phyloP scores from a whole-genome alignment of 2,888 invertebrate species.

The Andrena trimmerana region DNA sequence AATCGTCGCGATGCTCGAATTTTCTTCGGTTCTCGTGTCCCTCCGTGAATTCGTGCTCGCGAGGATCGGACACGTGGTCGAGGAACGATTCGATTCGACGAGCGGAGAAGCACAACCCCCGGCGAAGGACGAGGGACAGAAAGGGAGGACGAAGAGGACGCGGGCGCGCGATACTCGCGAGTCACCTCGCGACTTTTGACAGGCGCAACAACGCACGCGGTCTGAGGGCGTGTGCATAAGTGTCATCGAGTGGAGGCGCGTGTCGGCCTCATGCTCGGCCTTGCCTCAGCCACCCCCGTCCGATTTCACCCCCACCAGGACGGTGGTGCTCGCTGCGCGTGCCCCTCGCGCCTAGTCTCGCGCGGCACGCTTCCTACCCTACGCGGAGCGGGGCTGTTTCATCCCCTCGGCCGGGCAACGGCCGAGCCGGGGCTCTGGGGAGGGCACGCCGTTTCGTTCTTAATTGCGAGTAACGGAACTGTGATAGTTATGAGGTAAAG shows the following conservation, averaged over 20 bases:
- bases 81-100: neutral
- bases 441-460: neutral
- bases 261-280: constrained; percentile 79
- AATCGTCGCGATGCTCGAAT: neutral
- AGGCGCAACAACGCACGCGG: constrained; percentile 65
- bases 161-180: constrained; percentile 22
- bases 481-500: neutral
- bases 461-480: constrained; percentile 15
- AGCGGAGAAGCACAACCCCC: neutral
- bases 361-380: constrained; percentile 46
- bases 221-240: constrained; percentile 76
- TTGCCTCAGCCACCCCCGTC: constrained; percentile 65
- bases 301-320: constrained; percentile 66
- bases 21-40: neutral
- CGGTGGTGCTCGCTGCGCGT: constrained; percentile 61
- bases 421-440: constrained; percentile 7
- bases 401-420: constrained; percentile 20
- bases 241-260: constrained; percentile 79
- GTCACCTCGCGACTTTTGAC: constrained; percentile 48
- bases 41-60: neutral
- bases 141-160: constrained; percentile 30
- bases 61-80: constrained; percentile 15
- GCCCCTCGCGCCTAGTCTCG: constrained; percentile 38
- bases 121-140: constrained; percentile 13
- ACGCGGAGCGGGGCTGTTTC: constrained; percentile 7